Conservation (phyloP, 2,888 invertebrate species). For the Oscheius myriophilus region DNA sequence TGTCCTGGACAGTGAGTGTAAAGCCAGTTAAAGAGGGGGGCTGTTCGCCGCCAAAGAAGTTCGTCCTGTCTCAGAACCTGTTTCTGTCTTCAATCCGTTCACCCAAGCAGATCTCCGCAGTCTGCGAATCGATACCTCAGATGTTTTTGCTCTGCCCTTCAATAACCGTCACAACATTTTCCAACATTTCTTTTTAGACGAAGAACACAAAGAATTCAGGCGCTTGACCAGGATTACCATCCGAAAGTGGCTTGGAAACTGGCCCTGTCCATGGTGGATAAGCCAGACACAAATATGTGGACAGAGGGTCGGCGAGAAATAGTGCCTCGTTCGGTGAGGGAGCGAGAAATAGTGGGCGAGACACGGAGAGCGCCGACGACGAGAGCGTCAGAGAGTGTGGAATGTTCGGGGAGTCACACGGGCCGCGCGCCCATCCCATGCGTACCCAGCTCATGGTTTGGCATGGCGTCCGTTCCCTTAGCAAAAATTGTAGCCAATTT, state of each 20-base stretch:
- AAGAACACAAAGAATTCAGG: not conserved
- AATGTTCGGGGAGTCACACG: conserved; percentile 29
- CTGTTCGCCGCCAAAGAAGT: conserved; percentile 24
- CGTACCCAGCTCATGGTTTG: conserved; percentile 24
- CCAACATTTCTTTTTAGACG: not conserved
- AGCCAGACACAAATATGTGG: conserved; percentile 30
- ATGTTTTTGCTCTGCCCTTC: not conserved
- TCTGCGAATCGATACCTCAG: conserved; percentile 11
- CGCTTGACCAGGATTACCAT: conserved; percentile 15
- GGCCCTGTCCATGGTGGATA: conserved; percentile 21
- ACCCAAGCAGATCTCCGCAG: conserved; percentile 11
- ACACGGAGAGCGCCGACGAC: conserved; percentile 9
- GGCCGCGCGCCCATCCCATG: conserved; percentile 27
- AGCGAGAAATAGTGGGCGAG: conserved; percentile 12
- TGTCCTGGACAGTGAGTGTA: not conserved
- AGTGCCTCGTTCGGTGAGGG: conserved; percentile 15
- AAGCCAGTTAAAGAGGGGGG: conserved; percentile 1
- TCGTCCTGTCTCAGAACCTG: conserved; percentile 18
- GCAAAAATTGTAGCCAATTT: not conserved
- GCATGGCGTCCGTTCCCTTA: conserved; percentile 13
- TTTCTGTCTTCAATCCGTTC: conserved; percentile 21
- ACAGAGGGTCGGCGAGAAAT: conserved; percentile 19
- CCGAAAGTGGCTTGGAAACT: conserved; percentile 25
- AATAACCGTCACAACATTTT: conserved; percentile 4
- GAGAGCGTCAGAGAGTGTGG: conserved; percentile 30